Conservation (phyloP, 2,888 invertebrate genomes). For the Ariolimax columbianus region DNA sequence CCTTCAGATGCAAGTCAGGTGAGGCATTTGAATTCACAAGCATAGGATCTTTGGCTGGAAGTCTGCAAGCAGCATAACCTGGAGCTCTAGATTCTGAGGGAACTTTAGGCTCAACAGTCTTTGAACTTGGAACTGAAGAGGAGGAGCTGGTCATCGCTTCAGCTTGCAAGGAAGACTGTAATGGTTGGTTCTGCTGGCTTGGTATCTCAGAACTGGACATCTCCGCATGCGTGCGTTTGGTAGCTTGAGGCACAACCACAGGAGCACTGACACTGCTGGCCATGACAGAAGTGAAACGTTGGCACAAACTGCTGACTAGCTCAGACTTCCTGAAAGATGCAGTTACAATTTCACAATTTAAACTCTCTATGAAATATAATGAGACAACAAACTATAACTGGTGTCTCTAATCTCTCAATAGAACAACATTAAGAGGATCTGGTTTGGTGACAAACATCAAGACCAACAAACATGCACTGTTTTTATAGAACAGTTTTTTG, state of each 20-base stretch:
- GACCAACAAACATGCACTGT: no score
- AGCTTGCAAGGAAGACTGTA: slow-evolving; percentile 7
- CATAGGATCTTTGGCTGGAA: not conserved
- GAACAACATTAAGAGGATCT: no score
- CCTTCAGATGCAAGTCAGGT: not conserved
- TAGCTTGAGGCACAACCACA: slow-evolving; percentile 40
- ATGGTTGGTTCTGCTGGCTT: slow-evolving; percentile 3
- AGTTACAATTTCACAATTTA: not conserved
- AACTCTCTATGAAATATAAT: no score
- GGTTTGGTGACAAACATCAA: no score
- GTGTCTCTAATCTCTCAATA: no score
- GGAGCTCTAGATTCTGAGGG: not conserved
- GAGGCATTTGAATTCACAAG: slow-evolving; percentile 12
- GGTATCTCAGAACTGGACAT: slow-evolving; percentile 23
- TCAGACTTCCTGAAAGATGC: slow-evolving; percentile 7
- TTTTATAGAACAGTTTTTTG: no score
- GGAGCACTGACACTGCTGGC: slow-evolving; percentile 45
- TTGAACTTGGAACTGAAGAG: not conserved
- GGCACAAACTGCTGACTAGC: slow-evolving; percentile 3
- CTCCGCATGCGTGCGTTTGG: slow-evolving; percentile 42
- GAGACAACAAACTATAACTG: no score
- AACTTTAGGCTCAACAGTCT: slow-evolving; percentile 12
- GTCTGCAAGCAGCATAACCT: not conserved
- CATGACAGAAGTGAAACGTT: slow-evolving; percentile 15
- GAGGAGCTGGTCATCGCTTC: not conserved